Evolutionary conservation across 2,113 vertebrate species (phyloP).

Genomic region (Amblyornis subalaris): DNA sequence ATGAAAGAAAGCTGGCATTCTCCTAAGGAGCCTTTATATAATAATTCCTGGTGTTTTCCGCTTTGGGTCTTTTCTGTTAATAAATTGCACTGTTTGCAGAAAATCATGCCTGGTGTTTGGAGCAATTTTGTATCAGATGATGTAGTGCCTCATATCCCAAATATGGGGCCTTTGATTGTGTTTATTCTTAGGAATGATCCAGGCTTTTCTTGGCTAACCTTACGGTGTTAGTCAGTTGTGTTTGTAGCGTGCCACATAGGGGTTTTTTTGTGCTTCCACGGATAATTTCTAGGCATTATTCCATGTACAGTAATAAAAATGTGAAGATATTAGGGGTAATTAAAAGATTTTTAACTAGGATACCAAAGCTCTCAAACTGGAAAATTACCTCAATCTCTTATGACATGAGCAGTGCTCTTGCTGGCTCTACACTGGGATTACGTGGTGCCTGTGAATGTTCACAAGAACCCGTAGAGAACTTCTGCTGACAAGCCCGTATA

Average conservation of each 20-base stretch:
- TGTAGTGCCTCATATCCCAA: background rate
- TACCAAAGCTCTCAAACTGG: background rate
- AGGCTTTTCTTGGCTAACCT: background rate
- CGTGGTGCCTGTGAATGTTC: slow-evolving; percentile 43
- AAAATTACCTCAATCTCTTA: background rate
- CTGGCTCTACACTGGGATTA: slow-evolving; percentile 14
- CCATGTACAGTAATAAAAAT: background rate
- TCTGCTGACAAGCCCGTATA: slow-evolving; percentile 53
- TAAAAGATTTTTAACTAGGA: background rate
- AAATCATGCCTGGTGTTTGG: background rate
- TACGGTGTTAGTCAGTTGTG: background rate
- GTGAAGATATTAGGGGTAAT: background rate
- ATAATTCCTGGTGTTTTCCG: background rate
- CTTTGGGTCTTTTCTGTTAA: background rate
- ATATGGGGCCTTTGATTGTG: background rate
- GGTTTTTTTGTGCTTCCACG: background rate
- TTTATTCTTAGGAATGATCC: background rate
- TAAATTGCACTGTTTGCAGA: background rate
- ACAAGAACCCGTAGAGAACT: slow-evolving; percentile 58
- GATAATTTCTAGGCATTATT: background rate
- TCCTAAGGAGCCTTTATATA: background rate
- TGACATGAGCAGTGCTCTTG: slow-evolving; percentile 23
- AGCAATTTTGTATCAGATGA: background rate
- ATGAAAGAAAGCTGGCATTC: background rate
- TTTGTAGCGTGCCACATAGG: background rate